Evolutionary conservation across 2,888 invertebrate species (phyloP).

Genomic region (Netelia inedita): DNA sequence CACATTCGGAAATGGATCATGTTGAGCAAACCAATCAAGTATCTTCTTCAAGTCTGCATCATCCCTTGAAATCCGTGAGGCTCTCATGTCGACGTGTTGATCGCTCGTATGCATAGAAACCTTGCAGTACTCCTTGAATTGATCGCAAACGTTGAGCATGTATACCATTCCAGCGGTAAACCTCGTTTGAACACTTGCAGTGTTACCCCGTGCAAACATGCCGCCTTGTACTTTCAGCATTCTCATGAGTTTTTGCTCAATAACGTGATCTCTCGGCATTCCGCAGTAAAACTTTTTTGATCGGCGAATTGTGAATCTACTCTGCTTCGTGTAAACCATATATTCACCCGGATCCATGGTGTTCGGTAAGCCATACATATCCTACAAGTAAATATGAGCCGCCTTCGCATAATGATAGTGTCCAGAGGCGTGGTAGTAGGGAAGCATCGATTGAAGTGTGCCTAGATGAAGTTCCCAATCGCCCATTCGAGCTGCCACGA

Average conservation of each 20-base stretch:
- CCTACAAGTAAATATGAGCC: conserved; percentile 81
- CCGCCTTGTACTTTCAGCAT: conserved; percentile 28
- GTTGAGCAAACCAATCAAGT: conserved; percentile 54
- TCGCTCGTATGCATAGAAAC: conserved; percentile 47
- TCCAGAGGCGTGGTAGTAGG: conserved; percentile 81
- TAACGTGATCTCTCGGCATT: conserved; percentile 2
- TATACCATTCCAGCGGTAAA: conserved; percentile 41
- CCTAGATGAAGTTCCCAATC: conserved; percentile 69
- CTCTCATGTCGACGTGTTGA: conserved; percentile 59
- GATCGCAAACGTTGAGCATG: conserved; percentile 49
- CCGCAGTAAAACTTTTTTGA: conserved; percentile 29
- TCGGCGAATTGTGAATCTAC: conserved; percentile 27
- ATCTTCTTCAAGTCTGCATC: conserved; percentile 60
- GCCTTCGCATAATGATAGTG: conserved; percentile 81
- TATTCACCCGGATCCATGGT: conserved; percentile 65
- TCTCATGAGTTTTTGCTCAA: conserved; percentile 33
- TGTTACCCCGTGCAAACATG: conserved; percentile 19
- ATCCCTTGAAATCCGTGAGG: conserved; percentile 51
- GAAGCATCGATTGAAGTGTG: conserved; percentile 72
- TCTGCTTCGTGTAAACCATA: neutral
- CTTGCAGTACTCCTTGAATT: conserved; percentile 47
- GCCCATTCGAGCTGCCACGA: conserved; percentile 69
- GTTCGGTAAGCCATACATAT: conserved; percentile 80
- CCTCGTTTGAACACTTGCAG: conserved; percentile 17
- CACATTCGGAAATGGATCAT: conserved; percentile 59